Evolutionary conservation across 2,888 invertebrate species (phyloP), one percentile per base, ranked within the genome.

Genomic region (Epiblema foenella): DNA sequence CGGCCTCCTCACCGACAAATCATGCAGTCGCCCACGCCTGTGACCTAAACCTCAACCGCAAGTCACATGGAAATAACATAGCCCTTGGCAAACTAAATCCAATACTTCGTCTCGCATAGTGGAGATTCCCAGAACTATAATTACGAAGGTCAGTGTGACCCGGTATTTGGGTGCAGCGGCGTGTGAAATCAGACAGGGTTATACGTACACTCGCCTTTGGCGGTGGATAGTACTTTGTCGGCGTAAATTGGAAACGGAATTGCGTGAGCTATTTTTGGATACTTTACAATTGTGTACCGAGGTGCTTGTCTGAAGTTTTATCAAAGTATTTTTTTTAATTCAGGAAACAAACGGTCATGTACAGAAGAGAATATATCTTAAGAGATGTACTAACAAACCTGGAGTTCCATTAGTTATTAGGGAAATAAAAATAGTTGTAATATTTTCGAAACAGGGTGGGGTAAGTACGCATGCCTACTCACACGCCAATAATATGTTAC

Each of bases 61-160:
- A 39, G 52, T 64, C 24, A n/a, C 20, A 64, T 64, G 54, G 64
- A 64, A 52, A 52, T 49, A 49, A 33, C 51, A 52, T 4, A 46
- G 59, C 3, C 18, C 29, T 24, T 24, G 46, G 11, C 18, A 62
- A 62, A 51, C 33, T 49, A 51, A 51, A 29, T 51, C 46, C 24
- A 24, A 60, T 60, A 60, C 42, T 42, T 60, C 42, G 24, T 46
- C 9, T 33, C 33, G 33, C 33, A 33, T 8, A 33, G 24, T 4
- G 24, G 39, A 15, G 46, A 46, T 15, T 46, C 46, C 42, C 42
- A 20, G 42, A 60, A 42, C 42, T 60, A 60, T 60, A 60, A 60
- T 60, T 60, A 60, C 59, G 59, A 60, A 60, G 42, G 59, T 42
- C 42, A 60, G 24, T 20, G 59, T 15, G n/a, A 46, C 42, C 59